Evolutionary conservation across 2,113 vertebrate species (phyloP).

Genomic region (Terrapene triunguis): DNA sequence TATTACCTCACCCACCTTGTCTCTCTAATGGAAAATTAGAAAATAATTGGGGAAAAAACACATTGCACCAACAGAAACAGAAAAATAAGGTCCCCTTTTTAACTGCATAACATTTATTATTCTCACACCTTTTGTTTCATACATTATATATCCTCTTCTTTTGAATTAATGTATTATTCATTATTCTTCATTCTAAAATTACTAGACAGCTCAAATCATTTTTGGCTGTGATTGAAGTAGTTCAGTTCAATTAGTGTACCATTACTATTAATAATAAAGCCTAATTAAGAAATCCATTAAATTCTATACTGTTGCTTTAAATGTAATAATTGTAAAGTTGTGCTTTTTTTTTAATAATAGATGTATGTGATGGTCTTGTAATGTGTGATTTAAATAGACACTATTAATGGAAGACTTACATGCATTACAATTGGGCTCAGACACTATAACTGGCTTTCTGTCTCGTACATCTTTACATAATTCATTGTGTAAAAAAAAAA

Average conservation of each 20-base stretch:
- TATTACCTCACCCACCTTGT: background rate
- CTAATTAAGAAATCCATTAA: background rate
- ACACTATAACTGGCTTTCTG: background rate
- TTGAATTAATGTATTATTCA: background rate
- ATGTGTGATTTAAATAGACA: background rate
- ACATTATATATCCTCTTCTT: background rate
- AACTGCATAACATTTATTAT: background rate
- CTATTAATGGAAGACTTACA: background rate
- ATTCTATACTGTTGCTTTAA: background rate
- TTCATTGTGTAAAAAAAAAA: background rate
- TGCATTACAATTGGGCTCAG: background rate
- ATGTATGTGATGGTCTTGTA: background rate
- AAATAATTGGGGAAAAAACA: background rate
- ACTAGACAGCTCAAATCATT: background rate
- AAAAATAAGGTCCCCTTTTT: accelerated
- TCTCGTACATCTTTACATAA: background rate
- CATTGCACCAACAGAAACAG: background rate
- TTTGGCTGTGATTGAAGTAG: background rate
- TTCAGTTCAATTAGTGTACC: background rate
- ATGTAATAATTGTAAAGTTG: background rate
- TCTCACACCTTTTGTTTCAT: background rate
- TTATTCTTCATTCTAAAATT: background rate
- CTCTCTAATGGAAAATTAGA: background rate
- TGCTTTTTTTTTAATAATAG: background rate
- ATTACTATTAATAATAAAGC: background rate